Evolutionary conservation across 2,797 vertebrate species (phyloP).

Genomic region (Poeciliopsis gracilis): DNA sequence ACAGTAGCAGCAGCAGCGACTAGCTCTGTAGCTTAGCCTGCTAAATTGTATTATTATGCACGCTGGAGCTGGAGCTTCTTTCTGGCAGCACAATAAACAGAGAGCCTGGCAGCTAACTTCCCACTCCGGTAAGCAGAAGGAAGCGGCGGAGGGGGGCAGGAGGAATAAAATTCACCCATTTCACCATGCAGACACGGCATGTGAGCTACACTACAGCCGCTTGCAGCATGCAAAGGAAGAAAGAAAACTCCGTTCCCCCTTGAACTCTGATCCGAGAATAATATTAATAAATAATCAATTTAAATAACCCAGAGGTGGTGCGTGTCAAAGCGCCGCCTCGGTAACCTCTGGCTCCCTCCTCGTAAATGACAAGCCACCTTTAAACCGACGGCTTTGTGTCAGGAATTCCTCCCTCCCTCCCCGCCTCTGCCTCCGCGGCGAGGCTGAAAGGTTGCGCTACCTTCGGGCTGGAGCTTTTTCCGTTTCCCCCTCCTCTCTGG

Average conservation of each 20-base stretch:
- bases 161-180: constrained; percentile 72
- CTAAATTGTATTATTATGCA: constrained; percentile 66
- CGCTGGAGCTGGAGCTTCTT: constrained; percentile 42
- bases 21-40: constrained; percentile 78
- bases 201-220: constrained; percentile 47
- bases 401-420: constrained; percentile 59
- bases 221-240: constrained; percentile 34
- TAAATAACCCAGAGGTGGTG: constrained; percentile 47
- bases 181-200: constrained; percentile 43
- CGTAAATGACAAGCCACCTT: constrained; percentile 91
- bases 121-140: constrained; percentile 41
- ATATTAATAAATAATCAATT: constrained; percentile 5
- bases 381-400: constrained; percentile 92
- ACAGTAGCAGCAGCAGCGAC: constrained; percentile 74
- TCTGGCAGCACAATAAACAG: constrained; percentile 12
- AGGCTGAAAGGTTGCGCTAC: constrained; percentile 82
- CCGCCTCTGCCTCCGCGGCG: constrained; percentile 68
- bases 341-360: constrained; percentile 81
- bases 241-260: constrained; percentile 38
- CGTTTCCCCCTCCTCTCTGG: constrained; percentile 61
- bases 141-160: constrained; percentile 6
- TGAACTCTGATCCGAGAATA: constrained; percentile 64
- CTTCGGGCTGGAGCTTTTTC: constrained; percentile 61
- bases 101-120: constrained; percentile 62
- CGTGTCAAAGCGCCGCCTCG: constrained; percentile 73